These are phyloP conservation scores for Magallana ariakensis DNA, from an alignment of 1,140 invertebrate genomes.

Conservation along the genomic window DNA sequence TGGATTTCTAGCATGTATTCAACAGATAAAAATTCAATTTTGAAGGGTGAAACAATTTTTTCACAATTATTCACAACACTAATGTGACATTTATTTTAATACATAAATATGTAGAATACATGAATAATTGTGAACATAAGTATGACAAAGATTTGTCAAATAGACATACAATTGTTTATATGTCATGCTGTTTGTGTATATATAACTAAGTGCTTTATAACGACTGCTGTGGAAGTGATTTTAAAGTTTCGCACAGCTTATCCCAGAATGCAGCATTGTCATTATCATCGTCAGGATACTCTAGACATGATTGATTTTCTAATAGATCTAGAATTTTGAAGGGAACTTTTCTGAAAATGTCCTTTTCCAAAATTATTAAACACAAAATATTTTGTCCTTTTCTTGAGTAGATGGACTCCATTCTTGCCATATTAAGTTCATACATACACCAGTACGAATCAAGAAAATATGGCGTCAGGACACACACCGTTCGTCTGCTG, in stretches of 20 bases:
- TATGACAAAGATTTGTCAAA: no score
- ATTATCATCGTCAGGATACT: conserved; percentile 54
- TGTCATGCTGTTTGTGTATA: no score
- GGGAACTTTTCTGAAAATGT: conserved; percentile 56
- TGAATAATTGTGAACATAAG: no score
- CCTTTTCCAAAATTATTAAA: conserved; percentile 62
- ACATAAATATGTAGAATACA: no score
- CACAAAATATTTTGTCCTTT: conserved; percentile 59
- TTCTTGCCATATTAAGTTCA: conserved; percentile 82
- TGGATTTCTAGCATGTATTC: no score
- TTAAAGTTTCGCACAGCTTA: conserved; percentile 27
- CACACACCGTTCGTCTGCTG: conserved; percentile 83
- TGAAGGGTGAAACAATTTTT: no score
- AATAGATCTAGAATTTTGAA: conserved; percentile 61
- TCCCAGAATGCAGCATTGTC: conserved; percentile 61
- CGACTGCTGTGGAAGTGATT: background rate
- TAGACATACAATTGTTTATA: no score
- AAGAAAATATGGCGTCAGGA: conserved; percentile 84
- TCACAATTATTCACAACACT: no score
- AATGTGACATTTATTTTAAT: no score
- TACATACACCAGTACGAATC: conserved; percentile 85
- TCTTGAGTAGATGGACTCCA: conserved; percentile 63
- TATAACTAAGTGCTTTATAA: no score
- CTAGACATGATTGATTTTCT: conserved; percentile 60
- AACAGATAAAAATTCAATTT: no score